Evolutionary conservation across 2,113 vertebrate species (phyloP), one percentile per base, ranked within the genome.

Genomic region (Psilopsiagon aurifrons): DNA sequence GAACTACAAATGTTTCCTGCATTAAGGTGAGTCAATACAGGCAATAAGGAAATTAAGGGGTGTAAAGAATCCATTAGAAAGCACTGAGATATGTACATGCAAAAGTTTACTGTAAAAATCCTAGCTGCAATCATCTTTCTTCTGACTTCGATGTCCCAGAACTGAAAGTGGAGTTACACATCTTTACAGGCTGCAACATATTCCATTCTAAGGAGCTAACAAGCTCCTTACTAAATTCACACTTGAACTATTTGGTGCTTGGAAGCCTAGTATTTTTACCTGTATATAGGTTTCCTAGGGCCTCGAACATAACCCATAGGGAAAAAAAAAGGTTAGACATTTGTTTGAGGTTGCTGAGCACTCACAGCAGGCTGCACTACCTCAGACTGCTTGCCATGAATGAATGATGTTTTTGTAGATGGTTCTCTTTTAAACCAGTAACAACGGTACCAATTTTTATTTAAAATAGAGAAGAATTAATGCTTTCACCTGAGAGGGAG

Each of bases 161-260:
- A 82, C 7, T 23, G 7, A 28, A 35, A 59, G 59, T 51, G 35
- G 25, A 77, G 9, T 57, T 67, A 13, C 1, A 2, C 11, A 17
- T 70, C 9, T 18, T 78, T 39, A 74, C 0, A 0, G 17, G 52
- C 24, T 19, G 27, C 8, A 27, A 35, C 20, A 57, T 43, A 16
- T 52, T 17, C 4, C 23, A 39, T 70, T 47, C 15, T 52, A 69
- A 73, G 35, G 15, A 43, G 17, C 13, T 62, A 57, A 37, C 11
- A 90, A 62, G 5, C 3, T 66, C 22, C 18, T 44, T 81, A 31
- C 37, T 62, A 46, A 82, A 74, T 60, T 24, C 6, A 69, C 23
- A n/a, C 10, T 39, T 54, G 51, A 74, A 57, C 4, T 6, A n/a
- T 17, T 69, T 62, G 66, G 14, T 33, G 15, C 11, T 41, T 77